Base-by-base conservation (phyloP, 1,140 invertebrate species). In the Nautilus pompilius region DNA sequence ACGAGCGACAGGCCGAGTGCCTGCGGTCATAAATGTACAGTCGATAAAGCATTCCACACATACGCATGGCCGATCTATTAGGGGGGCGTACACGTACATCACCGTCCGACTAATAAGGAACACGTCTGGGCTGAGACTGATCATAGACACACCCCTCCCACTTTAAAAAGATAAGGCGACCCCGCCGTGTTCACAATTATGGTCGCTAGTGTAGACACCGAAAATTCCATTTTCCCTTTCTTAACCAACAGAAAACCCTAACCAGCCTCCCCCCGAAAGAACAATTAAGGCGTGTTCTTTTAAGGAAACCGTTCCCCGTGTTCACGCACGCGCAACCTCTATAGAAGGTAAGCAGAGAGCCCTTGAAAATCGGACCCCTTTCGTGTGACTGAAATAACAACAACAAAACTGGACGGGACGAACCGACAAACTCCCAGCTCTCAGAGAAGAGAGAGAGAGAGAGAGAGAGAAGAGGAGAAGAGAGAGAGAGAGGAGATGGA, bases 391-490 rank as follows among this genome's bases (percentile, higher is more conserved):
- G 8, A 15, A 22, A 10, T 13, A 8, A 51, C 22, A 15, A 8
- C 8, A 13, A 15, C 49, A 13, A 51, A 22, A 13, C 15, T 13
- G 10, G 22, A 51, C 15, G 15, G 6, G 8, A 22, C 22, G 49
- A 6, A 8, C 15, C 10, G 8, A 8, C 49, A 15, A 51, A 8
- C 10, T n/a, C 8, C 8, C 8, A 51, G 15, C 8, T 8, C 24
- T 13, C 15, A 8, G 8, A 62, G 36, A 49, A 34, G 20, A 55
- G 45, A 22, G 26, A 41, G 48, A 46, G 13, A 56, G 32, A 15
- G n/a, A 3, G 28, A 57, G 63, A 20, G 56, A 26, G n/a, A 49
- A 64, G 15, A 56, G 33, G 8, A 56, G 65, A 34, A 59, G 32
- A 22, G 53, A 57, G 5, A 60, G 36, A n/a, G 15, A 57, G 17